Evolutionary conservation across 1,140 invertebrate species (phyloP).

Genomic region (Coptotermes formosanus): DNA sequence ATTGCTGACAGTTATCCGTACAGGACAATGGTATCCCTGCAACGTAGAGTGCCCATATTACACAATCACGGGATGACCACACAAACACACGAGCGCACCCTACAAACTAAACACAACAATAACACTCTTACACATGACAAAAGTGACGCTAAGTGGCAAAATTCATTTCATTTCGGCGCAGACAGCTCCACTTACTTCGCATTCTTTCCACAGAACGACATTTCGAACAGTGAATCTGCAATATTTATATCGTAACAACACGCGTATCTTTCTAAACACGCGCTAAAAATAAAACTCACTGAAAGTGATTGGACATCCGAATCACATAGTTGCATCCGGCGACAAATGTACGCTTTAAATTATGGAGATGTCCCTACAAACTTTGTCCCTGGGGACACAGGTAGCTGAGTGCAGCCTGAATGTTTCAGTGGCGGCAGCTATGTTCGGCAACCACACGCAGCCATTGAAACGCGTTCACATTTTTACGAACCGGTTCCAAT

Average conservation of each 20-base stretch:
- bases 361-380: neutral
- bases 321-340: constrained; percentile 13
- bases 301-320: neutral
- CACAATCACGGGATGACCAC: too few species aligned
- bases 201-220: neutral
- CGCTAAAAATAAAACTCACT: neutral
- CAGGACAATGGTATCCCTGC: too few species aligned
- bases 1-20: too few species aligned
- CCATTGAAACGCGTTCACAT: neutral
- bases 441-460: neutral
- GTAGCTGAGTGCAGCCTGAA: neutral
- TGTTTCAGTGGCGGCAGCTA: neutral
- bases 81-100: too few species aligned
- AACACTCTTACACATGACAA: neutral
- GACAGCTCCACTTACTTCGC: neutral
- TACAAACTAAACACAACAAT: neutral
- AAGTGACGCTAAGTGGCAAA: neutral
- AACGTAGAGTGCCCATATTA: too few species aligned
- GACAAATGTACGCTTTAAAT: constrained; percentile 19
- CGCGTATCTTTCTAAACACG: neutral
- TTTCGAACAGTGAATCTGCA: neutral
- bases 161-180: neutral
- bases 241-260: neutral
- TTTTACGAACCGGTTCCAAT: too few species aligned
- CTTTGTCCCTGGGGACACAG: neutral